Percentiles rank a stretch among this genome's conserved stretches.
Evolutionary conservation across 2,888 invertebrate genomes (phyloP).

Genomic region (Nomada fabriciana): DNA sequence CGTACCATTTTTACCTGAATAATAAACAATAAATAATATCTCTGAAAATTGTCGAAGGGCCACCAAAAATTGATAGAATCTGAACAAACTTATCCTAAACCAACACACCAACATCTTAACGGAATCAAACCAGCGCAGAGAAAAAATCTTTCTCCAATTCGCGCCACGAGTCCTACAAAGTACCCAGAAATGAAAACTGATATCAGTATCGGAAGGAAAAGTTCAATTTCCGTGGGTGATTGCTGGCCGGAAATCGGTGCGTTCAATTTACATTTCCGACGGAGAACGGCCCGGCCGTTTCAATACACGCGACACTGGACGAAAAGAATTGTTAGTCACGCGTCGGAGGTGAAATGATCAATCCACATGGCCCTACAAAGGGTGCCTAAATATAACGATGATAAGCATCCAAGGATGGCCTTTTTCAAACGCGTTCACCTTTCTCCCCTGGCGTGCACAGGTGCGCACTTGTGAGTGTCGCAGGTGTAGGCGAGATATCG

Average conservation of each 20-base stretch:
- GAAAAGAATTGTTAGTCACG: background rate
- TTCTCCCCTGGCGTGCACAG: constrained; percentile 63
- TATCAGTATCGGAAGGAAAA: background rate
- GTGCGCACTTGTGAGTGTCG: constrained; percentile 73
- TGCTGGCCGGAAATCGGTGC: background rate
- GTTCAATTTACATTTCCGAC: constrained; percentile 21
- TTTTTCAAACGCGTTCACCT: constrained; percentile 62
- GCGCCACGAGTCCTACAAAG: too few species aligned
- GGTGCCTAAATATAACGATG: constrained; percentile 47
- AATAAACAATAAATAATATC: too few species aligned
- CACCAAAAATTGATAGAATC: too few species aligned
- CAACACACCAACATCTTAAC: too few species aligned
- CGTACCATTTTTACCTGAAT: too few species aligned
- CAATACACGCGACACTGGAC: background rate
- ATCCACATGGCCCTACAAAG: constrained; percentile 5
- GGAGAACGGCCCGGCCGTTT: background rate
- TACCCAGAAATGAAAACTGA: background rate
- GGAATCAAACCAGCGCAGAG: too few species aligned
- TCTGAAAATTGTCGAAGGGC: too few species aligned
- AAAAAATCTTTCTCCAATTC: background rate
- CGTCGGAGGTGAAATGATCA: constrained; percentile 22
- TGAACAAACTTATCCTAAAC: too few species aligned
- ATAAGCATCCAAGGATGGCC: constrained; percentile 63
- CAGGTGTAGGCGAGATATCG: constrained; percentile 79
- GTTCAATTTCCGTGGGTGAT: background rate